Conservation (phyloP, 1,140 invertebrate genomes). For the Vollenhovia emeryi region DNA sequence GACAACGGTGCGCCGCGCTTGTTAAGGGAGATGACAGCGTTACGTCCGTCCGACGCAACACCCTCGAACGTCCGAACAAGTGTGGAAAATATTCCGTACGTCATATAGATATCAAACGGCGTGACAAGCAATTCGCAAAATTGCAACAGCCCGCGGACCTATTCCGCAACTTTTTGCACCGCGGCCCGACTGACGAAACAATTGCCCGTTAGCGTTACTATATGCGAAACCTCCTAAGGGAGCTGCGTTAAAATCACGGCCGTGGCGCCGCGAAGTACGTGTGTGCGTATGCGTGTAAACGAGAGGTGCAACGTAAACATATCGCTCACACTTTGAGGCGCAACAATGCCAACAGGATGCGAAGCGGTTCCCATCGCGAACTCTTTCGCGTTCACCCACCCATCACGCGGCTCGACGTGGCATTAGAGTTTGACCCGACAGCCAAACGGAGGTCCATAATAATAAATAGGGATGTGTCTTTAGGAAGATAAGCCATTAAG, state of each 20-base stretch:
- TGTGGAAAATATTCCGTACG: constrained; percentile 46
- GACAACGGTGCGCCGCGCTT: constrained; percentile 13
- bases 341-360: constrained; percentile 11
- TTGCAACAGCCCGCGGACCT: constrained; percentile 56
- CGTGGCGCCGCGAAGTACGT: neutral
- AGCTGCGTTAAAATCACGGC: neutral
- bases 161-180: constrained; percentile 40
- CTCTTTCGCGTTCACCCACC: neutral
- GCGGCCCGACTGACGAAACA: constrained; percentile 43
- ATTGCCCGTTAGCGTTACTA: constrained; percentile 43
- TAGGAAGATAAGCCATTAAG: too few relatives aligned
- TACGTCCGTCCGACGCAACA: constrained; percentile 16
- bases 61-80: constrained; percentile 32
- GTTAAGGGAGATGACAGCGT: constrained; percentile 51
- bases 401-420: neutral
- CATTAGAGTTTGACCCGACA: neutral
- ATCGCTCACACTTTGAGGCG: constrained; percentile 6
- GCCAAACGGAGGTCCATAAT: neutral
- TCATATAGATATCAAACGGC: constrained; percentile 48
- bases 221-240: constrained; percentile 2
- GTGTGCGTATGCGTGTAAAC: too few relatives aligned
- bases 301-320: constrained; percentile 21
- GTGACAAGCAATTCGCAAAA: constrained; percentile 57
- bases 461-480: too few relatives aligned
- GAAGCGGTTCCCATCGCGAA: constrained; percentile 12